Evolutionary conservation across 2,888 invertebrate species (phyloP).

Genomic region (Iselma pallidipennis): DNA sequence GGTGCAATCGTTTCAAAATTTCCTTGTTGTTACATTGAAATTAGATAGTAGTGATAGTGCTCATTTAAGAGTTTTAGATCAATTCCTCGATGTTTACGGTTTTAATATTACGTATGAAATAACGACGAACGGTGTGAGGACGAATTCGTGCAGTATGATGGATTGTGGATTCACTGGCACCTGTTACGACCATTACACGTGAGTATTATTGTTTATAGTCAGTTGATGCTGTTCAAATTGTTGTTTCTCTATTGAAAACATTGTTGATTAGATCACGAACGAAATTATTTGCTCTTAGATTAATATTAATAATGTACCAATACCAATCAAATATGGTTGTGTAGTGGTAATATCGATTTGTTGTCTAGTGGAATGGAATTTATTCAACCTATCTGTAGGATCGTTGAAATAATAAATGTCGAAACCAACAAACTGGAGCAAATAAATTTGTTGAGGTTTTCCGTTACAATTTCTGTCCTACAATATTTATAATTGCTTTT

Average conservation of each 20-base stretch:
- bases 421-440: background rate
- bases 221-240: too few relatives aligned
- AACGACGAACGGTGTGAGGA: slow-evolving; percentile 59
- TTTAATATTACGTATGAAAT: slow-evolving; percentile 93
- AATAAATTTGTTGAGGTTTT: background rate
- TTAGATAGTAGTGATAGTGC: slow-evolving; percentile 76
- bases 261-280: background rate
- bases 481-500: slow-evolving; percentile 16
- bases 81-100: slow-evolving; percentile 83
- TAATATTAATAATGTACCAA: background rate
- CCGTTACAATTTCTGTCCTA: too few relatives aligned
- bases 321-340: background rate
- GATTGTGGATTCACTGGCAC: slow-evolving; percentile 86
- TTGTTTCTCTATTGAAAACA: too few relatives aligned
- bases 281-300: background rate
- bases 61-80: slow-evolving; percentile 79
- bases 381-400: background rate
- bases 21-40: slow-evolving; percentile 76
- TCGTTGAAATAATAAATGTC: background rate
- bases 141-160: slow-evolving; percentile 73
- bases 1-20: slow-evolving; percentile 69
- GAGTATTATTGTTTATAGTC: slow-evolving; percentile 55
- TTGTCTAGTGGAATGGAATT: background rate
- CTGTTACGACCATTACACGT: slow-evolving; percentile 80
- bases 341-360: background rate